Percentiles rank a stretch among this genome's conserved stretches.
Conservation (phyloP, 2,888 invertebrate genomes). For the Ypsolopha scabrella region DNA sequence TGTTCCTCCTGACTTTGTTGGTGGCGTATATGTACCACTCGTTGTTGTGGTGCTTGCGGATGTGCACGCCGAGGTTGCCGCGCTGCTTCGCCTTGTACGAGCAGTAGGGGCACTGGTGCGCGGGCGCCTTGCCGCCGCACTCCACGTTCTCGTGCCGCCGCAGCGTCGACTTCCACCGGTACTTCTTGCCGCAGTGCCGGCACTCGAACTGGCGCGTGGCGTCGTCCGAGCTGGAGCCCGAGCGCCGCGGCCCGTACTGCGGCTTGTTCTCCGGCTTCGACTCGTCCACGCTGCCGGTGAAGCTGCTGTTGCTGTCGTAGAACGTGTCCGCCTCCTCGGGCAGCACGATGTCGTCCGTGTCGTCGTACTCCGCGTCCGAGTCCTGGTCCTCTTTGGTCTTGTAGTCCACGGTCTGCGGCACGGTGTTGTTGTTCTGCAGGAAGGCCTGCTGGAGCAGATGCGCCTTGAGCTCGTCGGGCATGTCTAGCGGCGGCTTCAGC, state of each 20-base stretch:
- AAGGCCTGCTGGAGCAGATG: conserved; percentile 49
- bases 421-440: conserved; percentile 49
- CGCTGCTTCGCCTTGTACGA: conserved; percentile 84
- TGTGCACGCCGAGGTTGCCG: conserved; percentile 85
- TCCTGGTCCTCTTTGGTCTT: conserved; percentile 57
- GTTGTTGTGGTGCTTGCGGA: conserved; percentile 79
- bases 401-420: conserved; percentile 32
- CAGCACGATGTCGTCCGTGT: conserved; percentile 64
- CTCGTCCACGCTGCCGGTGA: conserved; percentile 28
- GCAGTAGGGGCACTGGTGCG: conserved; percentile 85
- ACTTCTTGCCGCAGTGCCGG: conserved; percentile 86
- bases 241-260: conserved; percentile 33
- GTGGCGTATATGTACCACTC: conserved; percentile 66
- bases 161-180: conserved; percentile 89
- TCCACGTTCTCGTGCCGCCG: conserved; percentile 86
- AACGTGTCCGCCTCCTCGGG: conserved; percentile 46
- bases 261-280: conserved; percentile 47
- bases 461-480: conserved; percentile 39
- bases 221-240: conserved; percentile 53
- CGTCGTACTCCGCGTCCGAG: conserved; percentile 61
- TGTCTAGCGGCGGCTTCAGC: conserved; percentile 23
- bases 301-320: too few relatives aligned
- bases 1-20: conserved; percentile 58
- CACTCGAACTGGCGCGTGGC: conserved; percentile 78
- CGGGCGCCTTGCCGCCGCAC: conserved; percentile 86